Base-by-base conservation (phyloP, 2,797 vertebrate genomes). In the Dermochelys coriacea region DNA sequence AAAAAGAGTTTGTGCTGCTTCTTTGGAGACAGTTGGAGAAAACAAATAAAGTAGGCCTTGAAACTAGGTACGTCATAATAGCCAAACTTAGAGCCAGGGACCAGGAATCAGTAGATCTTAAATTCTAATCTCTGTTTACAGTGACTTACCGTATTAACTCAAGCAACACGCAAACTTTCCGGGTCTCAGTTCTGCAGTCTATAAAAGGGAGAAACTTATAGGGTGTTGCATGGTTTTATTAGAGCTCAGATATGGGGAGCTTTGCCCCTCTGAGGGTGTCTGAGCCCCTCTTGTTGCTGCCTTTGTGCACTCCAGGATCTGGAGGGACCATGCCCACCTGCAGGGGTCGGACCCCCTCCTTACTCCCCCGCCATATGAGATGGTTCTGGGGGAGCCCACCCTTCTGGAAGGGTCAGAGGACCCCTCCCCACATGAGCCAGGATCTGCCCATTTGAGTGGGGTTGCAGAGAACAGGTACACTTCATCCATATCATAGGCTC, bases 161-260 rank as follows among this genome's bases (percentile, higher is more conserved):
- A 82, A 93, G 80, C 57, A 79, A 51, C 21, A 47, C 31, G 77
- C 47, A 85, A 78, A 93, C 59, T 89, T 88, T 21, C 90, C 85
- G 4, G 1, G 11, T 87, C 89, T 96, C 25, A 1, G 2, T 91
- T 94, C 84, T 93, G 47, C 77, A 85, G 91, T 64, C 84, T 59
- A 59, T 77, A 23, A 89, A 95, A 59, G 49, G 6, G 85, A 94
- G 57, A 88, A 93, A 95, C 91, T 94, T 94, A 95, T 74, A 94
- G 71, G 88, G 54, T 0, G 71, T 85, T 93, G 54, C 93, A 85
- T 94, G 95, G 95, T 93, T 80, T 45, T 82, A 95, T 94, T 92
- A 96, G 34, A 15, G 59, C 6, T 34, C 59, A 31, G 59, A 61
- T 31, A 61, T 34, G 31, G 31, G 14, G 31, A 61, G 59, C 59